Percentiles rank a stretch among this genome's conserved stretches.
These are phyloP conservation scores for Vombatus ursinus DNA, from an alignment of 2,113 vertebrate species.

Conservation along the genomic window DNA sequence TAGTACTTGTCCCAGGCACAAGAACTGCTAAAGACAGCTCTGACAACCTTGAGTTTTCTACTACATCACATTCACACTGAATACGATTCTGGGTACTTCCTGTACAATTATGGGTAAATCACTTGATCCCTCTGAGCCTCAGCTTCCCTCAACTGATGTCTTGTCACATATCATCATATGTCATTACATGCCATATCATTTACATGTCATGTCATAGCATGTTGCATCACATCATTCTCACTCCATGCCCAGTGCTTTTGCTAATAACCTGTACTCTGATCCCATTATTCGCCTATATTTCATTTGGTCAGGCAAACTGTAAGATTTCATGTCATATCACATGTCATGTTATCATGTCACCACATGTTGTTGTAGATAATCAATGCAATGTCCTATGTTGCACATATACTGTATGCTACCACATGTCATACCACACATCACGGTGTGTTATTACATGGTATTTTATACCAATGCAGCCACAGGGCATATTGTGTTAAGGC, in stretches of 20 bases:
- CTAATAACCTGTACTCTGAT: not conserved
- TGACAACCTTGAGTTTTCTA: not conserved
- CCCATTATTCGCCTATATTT: not conserved
- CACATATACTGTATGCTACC: not conserved
- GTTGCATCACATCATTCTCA: not conserved
- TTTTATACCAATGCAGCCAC: not conserved
- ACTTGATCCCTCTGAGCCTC: not conserved
- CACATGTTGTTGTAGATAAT: not conserved
- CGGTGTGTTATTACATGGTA: not conserved
- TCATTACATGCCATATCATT: not conserved
- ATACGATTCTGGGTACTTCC: not conserved
- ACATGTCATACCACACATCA: not conserved
- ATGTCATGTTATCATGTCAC: not conserved
- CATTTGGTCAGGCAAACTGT: not conserved
- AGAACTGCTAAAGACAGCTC: not conserved
- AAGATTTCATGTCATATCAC: not conserved
- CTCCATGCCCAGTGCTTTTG: not conserved
- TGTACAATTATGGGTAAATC: not conserved
- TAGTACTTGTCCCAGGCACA: not conserved
- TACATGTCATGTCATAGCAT: not conserved
- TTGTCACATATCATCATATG: not conserved
- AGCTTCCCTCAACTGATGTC: not conserved
- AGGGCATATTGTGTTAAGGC: not conserved
- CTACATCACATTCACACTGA: not conserved
- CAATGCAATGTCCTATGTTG: not conserved